Conservation (phyloP, 2,888 invertebrate genomes). For the Athrips mouffetella region DNA sequence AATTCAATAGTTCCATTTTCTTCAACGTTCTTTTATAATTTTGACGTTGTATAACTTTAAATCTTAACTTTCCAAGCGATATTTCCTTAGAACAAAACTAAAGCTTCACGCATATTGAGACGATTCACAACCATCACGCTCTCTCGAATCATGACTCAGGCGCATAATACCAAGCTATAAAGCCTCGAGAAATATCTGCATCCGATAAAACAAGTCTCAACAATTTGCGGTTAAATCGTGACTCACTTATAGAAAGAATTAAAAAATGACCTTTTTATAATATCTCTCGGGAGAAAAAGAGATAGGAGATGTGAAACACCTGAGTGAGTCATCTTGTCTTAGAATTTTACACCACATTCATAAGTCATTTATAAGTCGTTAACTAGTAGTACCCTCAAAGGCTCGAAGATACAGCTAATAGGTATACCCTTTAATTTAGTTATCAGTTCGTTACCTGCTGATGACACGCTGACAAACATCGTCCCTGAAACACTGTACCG, state of each 20-base stretch:
- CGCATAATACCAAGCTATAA: constrained; percentile 24
- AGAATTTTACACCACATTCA: constrained; percentile 31
- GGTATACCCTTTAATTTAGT: constrained; percentile 14
- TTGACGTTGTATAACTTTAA: no score
- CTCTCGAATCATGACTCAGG: constrained; percentile 43
- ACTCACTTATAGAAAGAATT: constrained; percentile 41
- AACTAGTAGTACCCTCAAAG: constrained; percentile 29
- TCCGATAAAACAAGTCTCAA: constrained; percentile 48
- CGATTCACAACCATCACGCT: constrained; percentile 39
- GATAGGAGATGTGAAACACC: constrained; percentile 28
- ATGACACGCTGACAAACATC: not conserved
- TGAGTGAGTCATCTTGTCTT: constrained; percentile 35
- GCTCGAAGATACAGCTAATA: constrained; percentile 13
- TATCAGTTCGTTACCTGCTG: constrained; percentile 9
- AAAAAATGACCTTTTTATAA: constrained; percentile 28
- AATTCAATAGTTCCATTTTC: no score
- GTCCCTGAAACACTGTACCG: not conserved
- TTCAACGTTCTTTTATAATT: no score
- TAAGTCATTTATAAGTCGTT: constrained; percentile 37
- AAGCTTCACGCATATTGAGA: constrained; percentile 32
- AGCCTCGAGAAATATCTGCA: constrained; percentile 39
- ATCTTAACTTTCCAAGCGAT: no score
- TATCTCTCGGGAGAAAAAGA: constrained; percentile 28
- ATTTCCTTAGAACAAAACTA: not conserved
- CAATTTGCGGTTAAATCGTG: constrained; percentile 56